phyloP scores from a whole-genome alignment of 2,113 vertebrate species.

The Triplophysa dalaica region DNA sequence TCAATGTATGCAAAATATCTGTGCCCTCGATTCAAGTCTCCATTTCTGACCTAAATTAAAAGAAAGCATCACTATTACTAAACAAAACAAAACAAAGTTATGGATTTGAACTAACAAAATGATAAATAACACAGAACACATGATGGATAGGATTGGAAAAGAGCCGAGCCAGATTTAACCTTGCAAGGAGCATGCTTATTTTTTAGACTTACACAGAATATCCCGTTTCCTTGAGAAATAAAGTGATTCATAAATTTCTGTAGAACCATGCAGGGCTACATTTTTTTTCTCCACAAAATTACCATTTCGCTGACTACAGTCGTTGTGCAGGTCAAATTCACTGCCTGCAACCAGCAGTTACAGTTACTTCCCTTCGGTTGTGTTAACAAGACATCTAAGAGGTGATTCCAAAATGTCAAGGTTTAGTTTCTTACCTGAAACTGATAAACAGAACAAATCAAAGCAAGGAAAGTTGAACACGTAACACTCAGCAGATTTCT shows the following conservation, averaged over 20 bases:
- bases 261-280: background rate
- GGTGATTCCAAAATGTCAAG: constrained; percentile 2
- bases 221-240: background rate
- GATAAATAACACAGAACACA: too few species aligned
- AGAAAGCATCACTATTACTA: too few species aligned
- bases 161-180: too few species aligned
- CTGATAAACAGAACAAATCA: constrained; percentile 25
- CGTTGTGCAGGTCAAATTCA: background rate
- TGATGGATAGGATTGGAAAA: too few species aligned
- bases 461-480: constrained; percentile 7
- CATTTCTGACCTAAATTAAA: background rate
- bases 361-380: background rate
- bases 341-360: background rate
- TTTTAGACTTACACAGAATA: background rate
- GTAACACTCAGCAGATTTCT: constrained; percentile 26
- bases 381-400: constrained; percentile 20
- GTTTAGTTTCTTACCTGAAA: constrained; percentile 26
- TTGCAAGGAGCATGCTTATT: too few species aligned
- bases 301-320: constrained; percentile 18
- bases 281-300: background rate
- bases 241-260: background rate
- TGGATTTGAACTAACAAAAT: too few species aligned
- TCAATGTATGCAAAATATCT: constrained; percentile 61
- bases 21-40: background rate
- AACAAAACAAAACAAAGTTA: too few species aligned